phyloP scores from a whole-genome alignment of 2,113 vertebrate species.

The Chaetodon trifascialis region DNA sequence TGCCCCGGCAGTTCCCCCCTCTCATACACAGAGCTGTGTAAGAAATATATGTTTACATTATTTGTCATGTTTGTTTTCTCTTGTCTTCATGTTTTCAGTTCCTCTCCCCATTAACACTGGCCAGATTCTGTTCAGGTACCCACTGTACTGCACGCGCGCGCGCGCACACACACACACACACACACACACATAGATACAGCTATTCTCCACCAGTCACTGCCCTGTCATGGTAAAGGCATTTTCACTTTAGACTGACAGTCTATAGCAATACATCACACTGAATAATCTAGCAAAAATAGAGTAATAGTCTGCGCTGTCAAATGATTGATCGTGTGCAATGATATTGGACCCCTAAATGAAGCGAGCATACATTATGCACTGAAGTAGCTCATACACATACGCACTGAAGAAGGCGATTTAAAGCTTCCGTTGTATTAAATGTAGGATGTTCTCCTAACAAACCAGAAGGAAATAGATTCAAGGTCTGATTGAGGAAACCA shows the following conservation, averaged over 20 bases:
- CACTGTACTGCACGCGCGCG: slow-evolving; percentile 21
- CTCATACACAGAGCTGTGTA: slow-evolving; percentile 40
- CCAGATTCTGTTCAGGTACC: slow-evolving; percentile 51
- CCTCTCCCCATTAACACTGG: slow-evolving; percentile 51
- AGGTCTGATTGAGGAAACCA: slow-evolving; percentile 25
- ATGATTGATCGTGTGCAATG: slow-evolving; percentile 54
- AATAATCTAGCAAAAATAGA: slow-evolving; percentile 37
- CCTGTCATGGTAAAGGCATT: slow-evolving; percentile 36
- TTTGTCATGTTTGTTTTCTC: slow-evolving; percentile 51
- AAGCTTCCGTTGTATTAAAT: slow-evolving; percentile 59
- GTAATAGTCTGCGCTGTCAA: slow-evolving; percentile 46
- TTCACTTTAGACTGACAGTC: slow-evolving; percentile 36
- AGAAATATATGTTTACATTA: slow-evolving; percentile 71
- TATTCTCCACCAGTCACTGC: slow-evolving; percentile 43
- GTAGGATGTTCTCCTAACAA: slow-evolving; percentile 33
- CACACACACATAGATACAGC: not conserved
- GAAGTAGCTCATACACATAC: slow-evolving; percentile 53
- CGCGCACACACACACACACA: not conserved
- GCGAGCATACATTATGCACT: slow-evolving; percentile 69
- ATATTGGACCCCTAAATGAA: slow-evolving; percentile 46
- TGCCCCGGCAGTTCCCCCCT: slow-evolving; percentile 10
- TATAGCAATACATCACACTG: slow-evolving; percentile 61
- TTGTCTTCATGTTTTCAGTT: slow-evolving; percentile 52
- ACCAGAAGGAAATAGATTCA: slow-evolving; percentile 33
- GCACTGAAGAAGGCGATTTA: slow-evolving; percentile 69